Evolutionary conservation across 2,113 vertebrate genomes (phyloP).

Genomic region (Myrmecophaga tridactyla): DNA sequence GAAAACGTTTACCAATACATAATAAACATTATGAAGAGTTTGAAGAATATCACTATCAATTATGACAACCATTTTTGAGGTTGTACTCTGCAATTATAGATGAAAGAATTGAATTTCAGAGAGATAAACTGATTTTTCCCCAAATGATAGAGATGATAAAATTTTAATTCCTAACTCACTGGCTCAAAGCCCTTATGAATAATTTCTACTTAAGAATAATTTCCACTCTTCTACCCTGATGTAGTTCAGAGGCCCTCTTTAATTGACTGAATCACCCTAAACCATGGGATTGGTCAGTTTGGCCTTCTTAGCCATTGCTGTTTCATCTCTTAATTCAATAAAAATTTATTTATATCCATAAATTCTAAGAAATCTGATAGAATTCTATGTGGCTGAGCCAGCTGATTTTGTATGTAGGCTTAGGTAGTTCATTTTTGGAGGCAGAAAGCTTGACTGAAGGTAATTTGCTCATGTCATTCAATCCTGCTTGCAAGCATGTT

Average conservation of each 20-base stretch:
- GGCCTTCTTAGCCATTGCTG: background rate
- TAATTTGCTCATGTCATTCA: background rate
- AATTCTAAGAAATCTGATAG: background rate
- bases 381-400: background rate
- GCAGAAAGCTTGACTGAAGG: background rate
- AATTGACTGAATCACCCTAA: background rate
- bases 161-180: background rate
- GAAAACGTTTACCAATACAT: background rate
- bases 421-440: background rate
- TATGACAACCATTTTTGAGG: background rate
- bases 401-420: background rate
- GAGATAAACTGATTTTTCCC: background rate
- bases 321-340: background rate
- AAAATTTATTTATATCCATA: background rate
- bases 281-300: background rate
- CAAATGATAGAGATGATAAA: background rate
- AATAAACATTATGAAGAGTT: background rate
- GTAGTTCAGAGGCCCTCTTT: background rate
- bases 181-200: too few relatives aligned
- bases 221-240: background rate
- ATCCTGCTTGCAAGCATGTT: background rate
- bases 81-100: background rate
- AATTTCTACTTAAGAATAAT: background rate
- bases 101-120: background rate
- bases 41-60: constrained; percentile 8